Percentiles rank a stretch among this genome's conserved stretches.
phyloP scores from a whole-genome alignment of 2,888 invertebrate species.

The Hypolimnas misippus region DNA sequence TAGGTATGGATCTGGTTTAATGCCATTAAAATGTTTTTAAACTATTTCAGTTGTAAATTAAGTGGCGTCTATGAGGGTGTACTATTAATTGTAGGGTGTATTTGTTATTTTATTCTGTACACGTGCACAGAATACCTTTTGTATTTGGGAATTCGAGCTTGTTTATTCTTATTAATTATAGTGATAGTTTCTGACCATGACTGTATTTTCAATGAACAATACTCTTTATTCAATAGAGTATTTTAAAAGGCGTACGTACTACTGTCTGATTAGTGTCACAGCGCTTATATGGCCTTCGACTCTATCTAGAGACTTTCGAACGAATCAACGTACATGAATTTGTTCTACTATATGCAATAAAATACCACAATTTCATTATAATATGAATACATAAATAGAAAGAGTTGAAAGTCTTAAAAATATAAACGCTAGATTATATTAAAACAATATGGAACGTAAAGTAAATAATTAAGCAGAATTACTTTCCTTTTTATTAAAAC shows the following conservation, averaged over 20 bases:
- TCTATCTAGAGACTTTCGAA: slow-evolving; percentile 40
- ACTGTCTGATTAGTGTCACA: slow-evolving; percentile 35
- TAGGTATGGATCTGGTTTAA: too few species aligned
- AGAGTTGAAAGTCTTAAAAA: neutral
- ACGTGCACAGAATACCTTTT: too few species aligned
- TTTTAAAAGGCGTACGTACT: slow-evolving; percentile 22
- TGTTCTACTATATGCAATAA: slow-evolving; percentile 1
- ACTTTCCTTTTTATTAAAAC: neutral
- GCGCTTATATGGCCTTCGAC: slow-evolving; percentile 38
- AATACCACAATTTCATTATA: slow-evolving; percentile 1
- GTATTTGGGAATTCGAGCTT: too few species aligned
- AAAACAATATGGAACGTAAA: neutral
- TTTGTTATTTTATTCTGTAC: too few species aligned
- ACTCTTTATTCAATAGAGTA: neutral
- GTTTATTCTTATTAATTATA: too few species aligned
- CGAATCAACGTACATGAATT: slow-evolving; percentile 18
- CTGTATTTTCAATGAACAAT: neutral
- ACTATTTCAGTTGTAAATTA: too few species aligned
- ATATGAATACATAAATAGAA: neutral
- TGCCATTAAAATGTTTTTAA: too few species aligned
- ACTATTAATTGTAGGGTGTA: too few species aligned
- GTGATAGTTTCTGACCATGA: too few species aligned
- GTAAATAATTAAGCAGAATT: too few species aligned
- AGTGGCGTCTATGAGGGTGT: too few species aligned
- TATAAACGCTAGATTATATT: neutral